Evolutionary conservation across 2,797 vertebrate species (phyloP), one percentile per base, ranked within the genome.

Genomic region (Buceros bicornis): DNA sequence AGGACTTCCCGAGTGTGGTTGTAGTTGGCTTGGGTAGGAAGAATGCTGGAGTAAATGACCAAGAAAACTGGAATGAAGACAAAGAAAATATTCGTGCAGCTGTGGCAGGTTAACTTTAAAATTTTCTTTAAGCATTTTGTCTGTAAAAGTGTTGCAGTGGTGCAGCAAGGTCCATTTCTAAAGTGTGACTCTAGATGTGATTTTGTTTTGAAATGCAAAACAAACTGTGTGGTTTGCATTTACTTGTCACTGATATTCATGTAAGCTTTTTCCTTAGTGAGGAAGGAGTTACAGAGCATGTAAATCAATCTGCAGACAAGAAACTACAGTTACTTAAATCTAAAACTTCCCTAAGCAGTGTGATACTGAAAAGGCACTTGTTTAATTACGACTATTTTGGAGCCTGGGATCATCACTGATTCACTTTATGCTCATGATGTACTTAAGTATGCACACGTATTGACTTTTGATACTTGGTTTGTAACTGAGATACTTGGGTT

Each of bases 1-100:
- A 99, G 99, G 99, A 99, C 71, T 99, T 99, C 71, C 98, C 99
- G 1, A 99, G 98, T 65, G 98, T 99, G 43, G 99, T 98, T 54
- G 98, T 99, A 8, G 99, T 99, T 6, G 99, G 99, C 12, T 97
- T 99, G 29, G 99, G 99, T 70, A 98, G 99, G 93, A 98, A 96
- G 91, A 93, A 96, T 10, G 97, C 97, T 48, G 98, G 98, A 43
- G 92, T 99, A 16, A 99, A 99, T 81, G 97, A 97, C 22, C 97
- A 98, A 69, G 99, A 99, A 94, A 99, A 99, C 96, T 99, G 99
- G 99, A 97, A 99, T 64, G 98, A 97, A 95, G 97, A 97, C 97
- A 99, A 99, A 97, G 99, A 99, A 97, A 99, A 98, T 95, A 98
- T 99, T 96, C 98, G 99, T 91, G 96, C 98, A 43, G 99, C 99